Evolutionary conservation across 2,113 vertebrate genomes (phyloP), one percentile per base, ranked within the genome.

Genomic region (Oriolus oriolus): DNA sequence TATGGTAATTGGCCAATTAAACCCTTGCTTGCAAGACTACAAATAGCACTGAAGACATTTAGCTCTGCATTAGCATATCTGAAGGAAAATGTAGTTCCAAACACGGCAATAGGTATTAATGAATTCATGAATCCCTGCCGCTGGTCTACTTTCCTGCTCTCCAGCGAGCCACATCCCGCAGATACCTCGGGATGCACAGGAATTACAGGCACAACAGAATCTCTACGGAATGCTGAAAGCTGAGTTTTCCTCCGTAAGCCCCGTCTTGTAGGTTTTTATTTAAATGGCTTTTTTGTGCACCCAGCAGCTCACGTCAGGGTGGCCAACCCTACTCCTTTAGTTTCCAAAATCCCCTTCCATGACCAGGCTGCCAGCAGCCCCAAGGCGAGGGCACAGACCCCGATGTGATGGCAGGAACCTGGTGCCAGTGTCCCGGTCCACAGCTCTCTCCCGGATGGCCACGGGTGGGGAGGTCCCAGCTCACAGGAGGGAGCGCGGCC

Each of bases 151-250:
- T 57, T 33, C 70, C 84, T 23, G 63, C 23, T 27, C 68, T 19
- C 22, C 63, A 44, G 33, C 0, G 2, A 45, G 39, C 23, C 12
- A 0, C 0, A 1, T 37, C 60, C 66, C 2, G 11, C 0, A 0
- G 74, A 23, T 2, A 3, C 41, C 28, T 27, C 1, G 1, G 92
- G 47, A 12, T 37, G 75, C 7, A 28, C 81, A 53, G 90, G 49
- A 88, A 54, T 31, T 39, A 26, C 5, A 33, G 64, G 44, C 35
- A 39, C 5, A 7, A 6, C 0, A 0, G 24, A 44, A 39, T 5
- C 61, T 10, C 79, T 8, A 0, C 0, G 1, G 54, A 33, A 49
- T 9, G 30, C 37, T 41, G 9, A 8, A 22, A 52, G 54, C 42
- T 49, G 15, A 9, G 16, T 3, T 54, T 14, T 24, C 26, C 4